A percentile compares a stretch with the other conserved stretches of the same genome.
Conservation (phyloP, 2,888 invertebrate genomes). For the Drosophila anceps region DNA sequence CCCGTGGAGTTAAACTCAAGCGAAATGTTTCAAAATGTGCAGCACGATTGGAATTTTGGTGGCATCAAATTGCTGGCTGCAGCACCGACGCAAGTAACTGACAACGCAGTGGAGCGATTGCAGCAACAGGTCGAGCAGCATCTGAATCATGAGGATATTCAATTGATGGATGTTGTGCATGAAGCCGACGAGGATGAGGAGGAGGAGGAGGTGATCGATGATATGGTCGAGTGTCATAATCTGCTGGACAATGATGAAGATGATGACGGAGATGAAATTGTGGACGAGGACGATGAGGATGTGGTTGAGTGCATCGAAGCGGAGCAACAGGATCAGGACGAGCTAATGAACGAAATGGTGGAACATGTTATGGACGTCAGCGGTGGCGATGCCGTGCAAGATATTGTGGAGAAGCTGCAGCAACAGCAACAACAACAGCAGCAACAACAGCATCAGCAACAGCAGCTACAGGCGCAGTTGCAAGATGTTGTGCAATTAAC, state of each 20-base stretch:
- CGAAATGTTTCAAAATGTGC: slow-evolving; percentile 84
- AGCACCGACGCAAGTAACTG: slow-evolving; percentile 33
- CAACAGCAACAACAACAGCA: slow-evolving; percentile 70
- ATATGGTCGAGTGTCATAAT: slow-evolving; percentile 65
- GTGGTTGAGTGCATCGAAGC: slow-evolving; percentile 70
- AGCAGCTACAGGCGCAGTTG: slow-evolving; percentile 58
- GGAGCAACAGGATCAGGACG: slow-evolving; percentile 62
- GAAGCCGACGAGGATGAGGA: slow-evolving; percentile 29
- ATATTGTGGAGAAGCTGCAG: slow-evolving; percentile 81
- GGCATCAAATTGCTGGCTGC: slow-evolving; percentile 69
- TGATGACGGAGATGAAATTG: slow-evolving; percentile 54
- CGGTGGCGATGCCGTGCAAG: slow-evolving; percentile 76
- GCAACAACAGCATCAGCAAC: slow-evolving; percentile 52
- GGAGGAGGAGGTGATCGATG: slow-evolving; percentile 61
- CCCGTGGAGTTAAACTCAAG: slow-evolving; percentile 62
- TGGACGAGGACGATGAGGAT: slow-evolving; percentile 65
- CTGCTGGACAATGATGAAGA: slow-evolving; percentile 57
- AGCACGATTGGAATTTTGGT: slow-evolving; percentile 85
- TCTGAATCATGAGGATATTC: slow-evolving; percentile 60
- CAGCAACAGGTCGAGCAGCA: slow-evolving; percentile 45
- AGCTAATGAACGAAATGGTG: slow-evolving; percentile 54
- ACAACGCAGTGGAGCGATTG: slow-evolving; percentile 44
- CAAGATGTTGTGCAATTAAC: slow-evolving; percentile 66
- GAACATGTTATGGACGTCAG: slow-evolving; percentile 61
- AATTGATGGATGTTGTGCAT: slow-evolving; percentile 65